Evolutionary conservation across 2,888 invertebrate species (phyloP).

Genomic region (Cistogaster globosa): DNA sequence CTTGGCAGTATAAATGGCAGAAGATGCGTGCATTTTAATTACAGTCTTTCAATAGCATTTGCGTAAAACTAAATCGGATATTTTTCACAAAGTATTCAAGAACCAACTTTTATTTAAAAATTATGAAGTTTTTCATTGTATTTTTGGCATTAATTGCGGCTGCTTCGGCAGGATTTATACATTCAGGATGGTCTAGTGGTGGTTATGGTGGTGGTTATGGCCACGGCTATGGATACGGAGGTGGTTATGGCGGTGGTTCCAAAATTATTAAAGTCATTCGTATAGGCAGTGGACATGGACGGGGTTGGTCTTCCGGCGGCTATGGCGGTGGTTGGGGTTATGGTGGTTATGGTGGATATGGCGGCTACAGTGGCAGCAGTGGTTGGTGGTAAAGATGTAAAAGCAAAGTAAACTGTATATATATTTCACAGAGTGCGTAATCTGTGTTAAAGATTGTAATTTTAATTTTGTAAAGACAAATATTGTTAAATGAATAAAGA

Average conservation of each 20-base stretch:
- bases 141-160: conserved; percentile 76
- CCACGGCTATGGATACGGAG: conserved; percentile 62
- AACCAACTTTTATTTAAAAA: background rate
- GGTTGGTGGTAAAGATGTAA: conserved; percentile 56
- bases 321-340: conserved; percentile 69
- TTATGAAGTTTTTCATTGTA: conserved; percentile 71
- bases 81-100: conserved; percentile 4
- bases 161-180: conserved; percentile 73
- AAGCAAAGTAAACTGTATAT: background rate
- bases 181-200: conserved; percentile 64
- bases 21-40: conserved; percentile 37
- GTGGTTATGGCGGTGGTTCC: conserved; percentile 72
- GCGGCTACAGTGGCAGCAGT: conserved; percentile 37
- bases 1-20: conserved; percentile 62
- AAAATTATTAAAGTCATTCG: conserved; percentile 73
- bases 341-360: conserved; percentile 33
- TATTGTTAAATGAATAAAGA: conserved; percentile 44
- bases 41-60: conserved; percentile 53
- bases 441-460: conserved; percentile 49
- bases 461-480: conserved; percentile 26
- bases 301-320: conserved; percentile 70
- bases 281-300: conserved; percentile 63
- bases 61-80: background rate
- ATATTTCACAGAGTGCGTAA: background rate
- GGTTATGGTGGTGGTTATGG: conserved; percentile 69